These are phyloP conservation scores for Elanus axillaris DNA, from an alignment of 2,113 vertebrate species.

Conservation along the genomic window DNA sequence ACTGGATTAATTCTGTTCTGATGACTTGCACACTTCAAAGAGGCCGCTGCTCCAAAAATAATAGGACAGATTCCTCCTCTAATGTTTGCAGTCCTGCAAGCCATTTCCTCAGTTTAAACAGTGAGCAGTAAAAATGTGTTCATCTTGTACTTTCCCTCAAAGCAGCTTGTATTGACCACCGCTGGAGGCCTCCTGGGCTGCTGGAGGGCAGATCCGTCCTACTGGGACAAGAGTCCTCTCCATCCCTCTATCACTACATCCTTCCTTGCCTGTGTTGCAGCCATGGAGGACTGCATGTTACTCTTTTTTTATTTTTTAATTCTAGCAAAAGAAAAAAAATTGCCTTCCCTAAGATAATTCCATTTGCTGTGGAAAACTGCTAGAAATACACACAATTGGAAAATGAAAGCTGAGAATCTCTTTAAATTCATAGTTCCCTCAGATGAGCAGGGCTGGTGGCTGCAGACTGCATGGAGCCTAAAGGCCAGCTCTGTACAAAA, in stretches of 20 bases:
- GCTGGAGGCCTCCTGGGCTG: neutral
- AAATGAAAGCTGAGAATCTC: neutral
- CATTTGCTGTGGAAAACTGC: neutral
- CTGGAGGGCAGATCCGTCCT: neutral
- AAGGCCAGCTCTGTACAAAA: slow-evolving; percentile 59
- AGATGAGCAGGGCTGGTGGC: slow-evolving; percentile 1
- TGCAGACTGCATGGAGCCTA: slow-evolving; percentile 63
- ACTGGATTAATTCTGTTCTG: neutral
- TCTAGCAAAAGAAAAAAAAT: neutral
- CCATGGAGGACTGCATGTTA: neutral
- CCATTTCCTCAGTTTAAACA: neutral
- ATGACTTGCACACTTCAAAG: neutral
- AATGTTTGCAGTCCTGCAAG: neutral
- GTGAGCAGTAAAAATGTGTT: neutral
- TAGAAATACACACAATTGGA: neutral
- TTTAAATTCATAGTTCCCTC: neutral
- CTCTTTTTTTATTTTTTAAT: neutral
- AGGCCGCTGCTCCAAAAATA: neutral
- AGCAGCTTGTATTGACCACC: neutral
- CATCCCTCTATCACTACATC: neutral
- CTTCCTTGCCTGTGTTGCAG: neutral
- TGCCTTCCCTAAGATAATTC: neutral
- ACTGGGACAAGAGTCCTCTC: neutral
- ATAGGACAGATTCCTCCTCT: neutral
- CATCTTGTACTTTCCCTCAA: neutral